Evolutionary conservation across 1,140 invertebrate genomes (phyloP), one percentile per base, ranked within the genome.

Genomic region (Akabosia matsudoensis): DNA sequence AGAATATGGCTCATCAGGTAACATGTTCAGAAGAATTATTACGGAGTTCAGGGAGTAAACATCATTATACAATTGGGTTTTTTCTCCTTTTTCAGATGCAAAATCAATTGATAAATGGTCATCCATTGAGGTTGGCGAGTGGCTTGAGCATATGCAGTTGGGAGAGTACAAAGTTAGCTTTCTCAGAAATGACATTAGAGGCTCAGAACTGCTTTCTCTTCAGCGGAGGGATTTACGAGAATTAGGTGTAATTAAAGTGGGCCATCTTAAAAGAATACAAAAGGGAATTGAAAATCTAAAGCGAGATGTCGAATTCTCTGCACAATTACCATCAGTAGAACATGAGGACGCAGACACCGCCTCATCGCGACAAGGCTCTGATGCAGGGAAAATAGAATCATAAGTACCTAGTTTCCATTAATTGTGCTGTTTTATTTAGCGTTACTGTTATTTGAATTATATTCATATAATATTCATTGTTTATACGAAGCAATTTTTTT

Each of bases 261-360:
- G 96, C 3, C 96, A 98, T 84, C 90, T 97, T 1, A 98, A 97
- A 85, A 89, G 96, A 79, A 93, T 98, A 77, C 90, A 96, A 75
- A 93, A 96, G 84, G 94, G 92, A 18, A 95, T 97, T 74, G 93
- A 93, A 84, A 95, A 97, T 84, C 86, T 96, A 14, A 76, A 78
- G n/a, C 54, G 74, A 10, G 70, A 51, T 24, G 2, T 33, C 1
- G 61, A 67, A 31, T 67, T 4, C 31, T 10, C 14, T 28, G 61
- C 30, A 30, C 28, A 67, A 7, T 14, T 61, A 16, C 54, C 54
- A 7, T 10, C 54, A n/a, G 7, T n/a, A 22, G 24, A 61, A 14
- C 7, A 45, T 45, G 18, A 45, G 18, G 37, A 45, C 7, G 37
- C 61, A 22, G 54, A 56, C 14, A 22, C 13, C 3, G 54, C 54